Evolutionary conservation across 2,113 vertebrate species (phyloP).

Genomic region (Syrrhaptes paradoxus): DNA sequence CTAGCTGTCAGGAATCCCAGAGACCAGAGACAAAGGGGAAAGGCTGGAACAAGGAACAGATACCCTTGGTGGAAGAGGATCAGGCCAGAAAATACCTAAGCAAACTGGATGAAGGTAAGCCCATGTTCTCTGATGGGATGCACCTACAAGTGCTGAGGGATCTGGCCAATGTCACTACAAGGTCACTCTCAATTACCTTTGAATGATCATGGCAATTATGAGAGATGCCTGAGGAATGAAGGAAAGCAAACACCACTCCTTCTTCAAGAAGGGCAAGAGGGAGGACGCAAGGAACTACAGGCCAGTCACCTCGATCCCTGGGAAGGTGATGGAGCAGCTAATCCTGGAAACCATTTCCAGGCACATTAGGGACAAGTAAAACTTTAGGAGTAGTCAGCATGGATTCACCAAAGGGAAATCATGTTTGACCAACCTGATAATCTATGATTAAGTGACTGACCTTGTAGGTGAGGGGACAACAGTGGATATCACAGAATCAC

Average conservation of each 20-base stretch:
- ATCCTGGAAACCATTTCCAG: too few relatives aligned
- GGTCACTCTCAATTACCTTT: neutral
- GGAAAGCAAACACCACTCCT: neutral
- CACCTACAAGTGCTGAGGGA: neutral
- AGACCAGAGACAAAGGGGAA: neutral
- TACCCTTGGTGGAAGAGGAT: neutral
- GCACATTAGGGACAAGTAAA: too few relatives aligned
- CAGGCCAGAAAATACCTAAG: neutral
- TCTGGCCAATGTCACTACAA: neutral
- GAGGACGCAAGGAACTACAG: neutral
- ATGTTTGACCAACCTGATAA: neutral
- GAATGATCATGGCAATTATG: neutral
- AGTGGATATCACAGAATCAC: neutral
- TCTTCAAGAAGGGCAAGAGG: neutral
- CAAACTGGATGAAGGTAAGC: neutral
- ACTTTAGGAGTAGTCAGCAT: neutral
- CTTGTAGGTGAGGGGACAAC: neutral
- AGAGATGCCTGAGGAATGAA: neutral
- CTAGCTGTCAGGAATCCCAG: neutral
- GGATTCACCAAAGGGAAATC: neutral
- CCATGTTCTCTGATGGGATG: neutral
- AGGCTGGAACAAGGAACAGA: neutral
- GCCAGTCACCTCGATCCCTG: too few relatives aligned
- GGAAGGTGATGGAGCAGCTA: too few relatives aligned
- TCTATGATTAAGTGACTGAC: neutral